Percentiles rank a stretch among this genome's conserved stretches.
Conservation (phyloP, 2,797 vertebrate genomes). For the Heterohyrax brucei region DNA sequence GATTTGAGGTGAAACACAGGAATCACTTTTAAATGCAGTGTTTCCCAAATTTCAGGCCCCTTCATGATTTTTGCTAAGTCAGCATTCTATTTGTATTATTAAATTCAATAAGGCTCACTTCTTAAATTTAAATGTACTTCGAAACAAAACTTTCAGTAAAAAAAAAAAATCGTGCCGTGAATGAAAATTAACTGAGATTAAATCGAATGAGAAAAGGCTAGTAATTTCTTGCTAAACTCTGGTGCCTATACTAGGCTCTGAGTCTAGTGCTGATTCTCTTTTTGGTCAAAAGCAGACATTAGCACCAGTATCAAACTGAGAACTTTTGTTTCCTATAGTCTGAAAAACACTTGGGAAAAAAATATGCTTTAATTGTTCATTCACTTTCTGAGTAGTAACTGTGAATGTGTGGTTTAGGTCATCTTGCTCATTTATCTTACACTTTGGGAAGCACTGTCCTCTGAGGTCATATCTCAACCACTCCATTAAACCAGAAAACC, state of each 20-base stretch:
- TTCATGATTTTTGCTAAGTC: background rate
- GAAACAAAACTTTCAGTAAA: conserved; percentile 31
- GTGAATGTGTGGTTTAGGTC: background rate
- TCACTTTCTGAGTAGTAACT: background rate
- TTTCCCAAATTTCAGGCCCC: background rate
- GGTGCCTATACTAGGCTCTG: background rate
- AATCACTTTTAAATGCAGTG: background rate
- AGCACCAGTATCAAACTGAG: background rate
- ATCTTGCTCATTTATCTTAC: background rate
- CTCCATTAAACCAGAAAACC: background rate
- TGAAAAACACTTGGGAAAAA: background rate
- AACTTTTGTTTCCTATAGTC: background rate
- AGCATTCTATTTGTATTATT: conserved; percentile 9
- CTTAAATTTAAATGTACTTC: conserved; percentile 56
- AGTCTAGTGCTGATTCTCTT: background rate
- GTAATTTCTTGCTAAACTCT: background rate
- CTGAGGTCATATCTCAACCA: background rate
- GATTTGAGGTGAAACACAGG: background rate
- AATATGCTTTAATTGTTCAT: background rate
- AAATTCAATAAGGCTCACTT: background rate
- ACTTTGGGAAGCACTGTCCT: background rate
- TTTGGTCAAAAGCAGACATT: background rate
- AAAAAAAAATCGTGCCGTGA: conserved; percentile 18
- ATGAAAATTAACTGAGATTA: conserved; percentile 56
- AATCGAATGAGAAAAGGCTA: background rate